Conservation (phyloP, 1,140 invertebrate genomes). For the Metopolophium dirhodum region DNA sequence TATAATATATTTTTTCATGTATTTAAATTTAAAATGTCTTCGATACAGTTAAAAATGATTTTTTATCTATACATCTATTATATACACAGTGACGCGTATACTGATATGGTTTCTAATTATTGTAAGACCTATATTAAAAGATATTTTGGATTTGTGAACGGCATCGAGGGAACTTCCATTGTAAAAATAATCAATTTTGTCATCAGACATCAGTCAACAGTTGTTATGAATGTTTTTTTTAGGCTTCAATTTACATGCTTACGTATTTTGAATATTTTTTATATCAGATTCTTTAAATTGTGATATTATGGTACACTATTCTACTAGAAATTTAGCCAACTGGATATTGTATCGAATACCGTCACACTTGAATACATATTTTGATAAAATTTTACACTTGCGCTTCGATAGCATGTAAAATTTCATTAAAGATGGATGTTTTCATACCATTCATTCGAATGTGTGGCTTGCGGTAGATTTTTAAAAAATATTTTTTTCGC, state of each 20-base stretch:
- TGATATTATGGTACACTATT: not conserved
- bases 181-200: not conserved
- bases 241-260: not conserved
- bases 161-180: not conserved
- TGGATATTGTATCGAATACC: not conserved
- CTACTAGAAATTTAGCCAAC: not conserved
- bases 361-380: not conserved
- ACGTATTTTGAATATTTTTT: not conserved
- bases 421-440: not conserved
- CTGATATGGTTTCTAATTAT: not conserved
- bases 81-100: not conserved
- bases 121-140: not conserved
- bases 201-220: not conserved
- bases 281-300: not conserved
- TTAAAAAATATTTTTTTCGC: not conserved
- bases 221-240: not conserved
- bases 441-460: not conserved
- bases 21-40: not conserved
- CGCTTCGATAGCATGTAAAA: not conserved
- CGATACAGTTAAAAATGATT: too few relatives aligned
- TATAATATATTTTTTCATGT: not conserved
- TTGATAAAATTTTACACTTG: not conserved
- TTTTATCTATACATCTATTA: not conserved
- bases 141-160: not conserved
- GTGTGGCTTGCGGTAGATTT: not conserved